A percentile compares a stretch with the other conserved stretches of the same genome.
phyloP scores from a whole-genome alignment of 2,113 vertebrate species.

The Nematolebias whitei region DNA sequence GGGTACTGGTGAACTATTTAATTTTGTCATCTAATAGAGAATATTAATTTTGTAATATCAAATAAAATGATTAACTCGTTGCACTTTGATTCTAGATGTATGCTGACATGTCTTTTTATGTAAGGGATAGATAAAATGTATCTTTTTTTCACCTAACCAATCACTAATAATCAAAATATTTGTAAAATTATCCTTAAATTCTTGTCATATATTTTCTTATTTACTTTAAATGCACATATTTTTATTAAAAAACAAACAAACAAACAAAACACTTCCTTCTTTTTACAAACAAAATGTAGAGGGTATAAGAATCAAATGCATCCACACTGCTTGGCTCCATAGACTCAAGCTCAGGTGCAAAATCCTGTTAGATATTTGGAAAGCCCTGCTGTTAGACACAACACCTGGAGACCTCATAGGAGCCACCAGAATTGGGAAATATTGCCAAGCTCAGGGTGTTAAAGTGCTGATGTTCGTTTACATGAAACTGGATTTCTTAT shows the following conservation, averaged over 20 bases:
- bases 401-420: constrained; percentile 51
- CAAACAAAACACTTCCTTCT: too few species aligned
- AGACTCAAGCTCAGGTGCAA: constrained; percentile 55
- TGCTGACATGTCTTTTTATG: too few species aligned
- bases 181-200: too few species aligned
- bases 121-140: too few species aligned
- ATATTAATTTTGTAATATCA: neutral
- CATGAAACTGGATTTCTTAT: neutral
- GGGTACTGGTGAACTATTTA: neutral
- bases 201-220: too few species aligned
- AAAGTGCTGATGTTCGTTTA: neutral
- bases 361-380: constrained; percentile 46
- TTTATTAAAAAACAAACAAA: too few species aligned
- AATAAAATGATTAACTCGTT: too few species aligned
- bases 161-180: too few species aligned
- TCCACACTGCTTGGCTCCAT: constrained; percentile 40
- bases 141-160: too few species aligned
- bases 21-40: neutral
- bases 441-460: constrained; percentile 16
- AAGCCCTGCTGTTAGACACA: constrained; percentile 17
- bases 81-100: too few species aligned
- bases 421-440: constrained; percentile 31
- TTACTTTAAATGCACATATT: too few species aligned
- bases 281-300: neutral
- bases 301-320: constrained; percentile 32